Evolutionary conservation across 2,113 vertebrate genomes (phyloP).

Genomic region (Hyperoodon ampullatus): DNA sequence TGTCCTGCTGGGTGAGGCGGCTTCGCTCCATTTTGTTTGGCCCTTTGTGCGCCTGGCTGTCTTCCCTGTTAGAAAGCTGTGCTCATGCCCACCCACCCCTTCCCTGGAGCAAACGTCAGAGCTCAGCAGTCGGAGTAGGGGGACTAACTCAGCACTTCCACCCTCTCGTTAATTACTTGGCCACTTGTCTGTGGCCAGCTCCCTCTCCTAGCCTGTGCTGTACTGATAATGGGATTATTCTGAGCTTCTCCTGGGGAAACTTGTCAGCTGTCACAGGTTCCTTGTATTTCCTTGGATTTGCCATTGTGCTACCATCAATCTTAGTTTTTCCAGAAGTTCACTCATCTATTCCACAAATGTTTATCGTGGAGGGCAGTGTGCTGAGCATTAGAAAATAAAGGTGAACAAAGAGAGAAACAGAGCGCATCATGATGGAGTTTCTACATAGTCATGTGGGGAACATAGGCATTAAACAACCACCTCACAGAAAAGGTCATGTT

Average conservation of each 20-base stretch:
- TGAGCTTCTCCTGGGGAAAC: background rate
- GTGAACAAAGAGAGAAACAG: background rate
- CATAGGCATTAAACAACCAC: background rate
- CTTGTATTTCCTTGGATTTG: conserved; percentile 40
- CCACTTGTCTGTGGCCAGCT: background rate
- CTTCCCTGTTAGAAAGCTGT: background rate
- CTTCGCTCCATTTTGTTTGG: background rate
- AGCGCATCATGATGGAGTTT: background rate
- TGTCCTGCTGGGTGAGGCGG: background rate
- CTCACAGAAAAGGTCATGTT: background rate
- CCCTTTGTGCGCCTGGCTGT: background rate
- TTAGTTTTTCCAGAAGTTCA: conserved; percentile 34
- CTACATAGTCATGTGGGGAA: background rate
- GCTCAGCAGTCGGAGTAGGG: background rate
- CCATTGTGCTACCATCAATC: background rate
- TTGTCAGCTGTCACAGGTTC: background rate
- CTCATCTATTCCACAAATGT: background rate
- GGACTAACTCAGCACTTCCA: background rate
- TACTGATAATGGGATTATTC: conserved; percentile 38
- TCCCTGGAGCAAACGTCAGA: background rate
- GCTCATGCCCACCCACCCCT: background rate
- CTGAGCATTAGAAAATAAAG: background rate
- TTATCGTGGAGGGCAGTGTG: background rate
- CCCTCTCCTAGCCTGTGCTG: background rate
- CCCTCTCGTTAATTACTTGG: background rate